Base-by-base conservation (phyloP, 1,140 invertebrate species). In the Brachystomella parvula region DNA sequence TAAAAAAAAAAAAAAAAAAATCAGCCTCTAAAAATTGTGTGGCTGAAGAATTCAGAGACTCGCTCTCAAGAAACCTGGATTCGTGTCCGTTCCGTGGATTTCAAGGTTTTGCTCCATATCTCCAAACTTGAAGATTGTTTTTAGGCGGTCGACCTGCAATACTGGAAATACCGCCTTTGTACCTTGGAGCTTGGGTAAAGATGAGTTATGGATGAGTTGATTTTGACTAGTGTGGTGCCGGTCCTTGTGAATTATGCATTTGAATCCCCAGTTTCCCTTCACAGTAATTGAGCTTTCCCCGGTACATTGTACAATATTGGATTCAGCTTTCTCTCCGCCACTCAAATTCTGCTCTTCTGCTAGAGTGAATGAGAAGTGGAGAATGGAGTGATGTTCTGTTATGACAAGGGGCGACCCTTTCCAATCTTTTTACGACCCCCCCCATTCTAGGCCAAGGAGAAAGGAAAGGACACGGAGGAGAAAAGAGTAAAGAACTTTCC, bases 211-310 rank as follows among this genome's bases (percentile, higher is more conserved):
- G 6, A 39, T 6, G 35, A n/a, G n/a, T n/a, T n/a, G 35, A 39
- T 6, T 39, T 6, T 39, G 6, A 39, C 6, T 39, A 39, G 35
- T 9, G 35, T 39, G 19, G 19, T 39, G 35, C 35, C 6, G 19
- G 35, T 6, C 35, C 15, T 19, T 9, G 49, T 53, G 49, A 53
- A 53, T 53, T 53, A 53, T 53, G 49, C 49, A 53, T 53, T 17
- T 17, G 49, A 53, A 53, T 53, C 49, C 49, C 49, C 49, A 53
- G 12, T 53, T 53, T 53, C 49, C 49, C 49, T 53, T 24, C 24
- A 3, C 49, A 26, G 49, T 53, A 53, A 53, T 53, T 53, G 49
- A 53, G 49, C 35, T 53, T 9, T 17, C 9, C 3, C 24, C 49
- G 12, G 21, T 26, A 12, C 24, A 53, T 53, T 53, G 9, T 53